phyloP scores from a whole-genome alignment of 2,797 vertebrate species.

The Fratercula arctica region DNA sequence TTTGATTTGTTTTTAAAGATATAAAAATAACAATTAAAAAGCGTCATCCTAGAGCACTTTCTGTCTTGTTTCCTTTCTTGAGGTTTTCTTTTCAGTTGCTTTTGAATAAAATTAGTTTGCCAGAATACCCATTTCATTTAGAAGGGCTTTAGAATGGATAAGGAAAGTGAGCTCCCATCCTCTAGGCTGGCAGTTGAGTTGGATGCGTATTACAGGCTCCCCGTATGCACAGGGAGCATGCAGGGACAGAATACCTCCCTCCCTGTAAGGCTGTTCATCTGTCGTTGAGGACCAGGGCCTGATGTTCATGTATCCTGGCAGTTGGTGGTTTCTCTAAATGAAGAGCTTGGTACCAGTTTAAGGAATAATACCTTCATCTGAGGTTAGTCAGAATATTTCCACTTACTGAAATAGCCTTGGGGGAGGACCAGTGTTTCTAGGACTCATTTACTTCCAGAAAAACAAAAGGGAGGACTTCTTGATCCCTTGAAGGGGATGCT shows the following conservation, averaged over 20 bases:
- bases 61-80: neutral
- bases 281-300: neutral
- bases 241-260: neutral
- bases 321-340: neutral
- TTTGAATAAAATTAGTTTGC: neutral
- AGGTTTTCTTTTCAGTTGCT: neutral
- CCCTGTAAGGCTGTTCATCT: rapidly evolving
- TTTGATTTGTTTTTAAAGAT: constrained; percentile 74
- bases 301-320: neutral
- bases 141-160: neutral
- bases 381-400: neutral
- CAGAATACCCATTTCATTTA: neutral
- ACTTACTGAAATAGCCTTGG: neutral
- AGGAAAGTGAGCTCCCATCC: neutral
- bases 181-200: neutral
- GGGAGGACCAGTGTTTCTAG: neutral
- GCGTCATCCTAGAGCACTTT: constrained; percentile 44
- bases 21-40: constrained; percentile 79
- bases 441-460: neutral
- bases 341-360: neutral
- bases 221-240: neutral
- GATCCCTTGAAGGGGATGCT: neutral
- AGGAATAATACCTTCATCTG: neutral
- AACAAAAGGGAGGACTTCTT: neutral
- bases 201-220: neutral